Evolutionary conservation across 2,797 vertebrate genomes (phyloP).

Genomic region (Cheirogaleus major): DNA sequence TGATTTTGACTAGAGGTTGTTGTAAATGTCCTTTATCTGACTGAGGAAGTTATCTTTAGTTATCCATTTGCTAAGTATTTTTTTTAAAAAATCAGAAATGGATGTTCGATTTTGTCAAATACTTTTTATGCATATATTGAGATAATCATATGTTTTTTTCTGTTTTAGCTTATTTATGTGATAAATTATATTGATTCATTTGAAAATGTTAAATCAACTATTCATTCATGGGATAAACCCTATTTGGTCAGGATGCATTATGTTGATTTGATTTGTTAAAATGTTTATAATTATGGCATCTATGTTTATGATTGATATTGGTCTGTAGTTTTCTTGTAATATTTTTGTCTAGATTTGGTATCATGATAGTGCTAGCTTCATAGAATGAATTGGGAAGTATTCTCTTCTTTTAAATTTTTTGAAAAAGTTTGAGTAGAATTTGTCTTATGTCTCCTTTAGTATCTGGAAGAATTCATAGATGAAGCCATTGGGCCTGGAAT

Average conservation of each 20-base stretch:
- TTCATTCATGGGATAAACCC: neutral
- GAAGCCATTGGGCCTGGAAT: neutral
- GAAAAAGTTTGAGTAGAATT: neutral
- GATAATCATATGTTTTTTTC: neutral
- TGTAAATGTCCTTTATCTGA: neutral
- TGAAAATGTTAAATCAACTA: conserved; percentile 37
- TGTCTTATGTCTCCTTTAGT: neutral
- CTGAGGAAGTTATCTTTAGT: neutral
- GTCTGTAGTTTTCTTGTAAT: neutral
- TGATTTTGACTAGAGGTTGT: neutral
- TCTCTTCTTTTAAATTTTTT: conserved; percentile 16
- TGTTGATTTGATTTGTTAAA: conserved; percentile 8
- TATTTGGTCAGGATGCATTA: neutral
- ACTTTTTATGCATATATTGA: neutral
- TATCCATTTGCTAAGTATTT: neutral
- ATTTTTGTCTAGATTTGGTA: neutral
- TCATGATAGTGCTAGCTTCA: neutral
- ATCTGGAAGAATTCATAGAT: neutral
- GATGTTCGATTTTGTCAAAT: neutral
- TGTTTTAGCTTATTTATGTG: conserved; percentile 23
- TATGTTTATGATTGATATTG: neutral
- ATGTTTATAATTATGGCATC: neutral
- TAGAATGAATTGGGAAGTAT: neutral
- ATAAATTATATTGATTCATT: conserved; percentile 41
- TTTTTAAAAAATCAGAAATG: neutral